phyloP scores from a whole-genome alignment of 2,113 vertebrate species.

The Solea solea region DNA sequence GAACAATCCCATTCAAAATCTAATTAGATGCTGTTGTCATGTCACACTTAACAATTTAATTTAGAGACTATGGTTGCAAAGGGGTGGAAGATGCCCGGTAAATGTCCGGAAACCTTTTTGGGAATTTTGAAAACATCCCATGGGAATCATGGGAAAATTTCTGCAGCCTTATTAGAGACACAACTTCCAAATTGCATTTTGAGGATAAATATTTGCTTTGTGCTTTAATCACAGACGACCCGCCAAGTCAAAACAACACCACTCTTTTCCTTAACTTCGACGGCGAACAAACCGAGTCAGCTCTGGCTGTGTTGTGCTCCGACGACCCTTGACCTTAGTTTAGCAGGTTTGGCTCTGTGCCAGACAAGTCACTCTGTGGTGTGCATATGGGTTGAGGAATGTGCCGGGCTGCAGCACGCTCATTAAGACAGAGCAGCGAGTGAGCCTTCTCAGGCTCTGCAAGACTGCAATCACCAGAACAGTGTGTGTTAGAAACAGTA shows the following conservation, averaged over 20 bases:
- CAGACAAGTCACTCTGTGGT: constrained; percentile 56
- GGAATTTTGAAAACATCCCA: too few relatives aligned
- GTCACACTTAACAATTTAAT: constrained; percentile 7
- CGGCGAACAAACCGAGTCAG: constrained; percentile 1
- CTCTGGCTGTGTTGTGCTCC: constrained; percentile 32
- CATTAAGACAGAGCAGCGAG: constrained; percentile 71
- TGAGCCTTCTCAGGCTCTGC: constrained; percentile 47
- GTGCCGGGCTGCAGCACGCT: constrained; percentile 57
- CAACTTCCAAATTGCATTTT: neutral
- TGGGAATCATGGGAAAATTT: too few relatives aligned
- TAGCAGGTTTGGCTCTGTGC: constrained; percentile 49
- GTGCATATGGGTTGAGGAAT: constrained; percentile 60
- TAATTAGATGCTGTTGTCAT: too few relatives aligned
- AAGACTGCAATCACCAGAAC: constrained; percentile 42
- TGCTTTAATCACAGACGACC: neutral
- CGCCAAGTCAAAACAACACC: constrained; percentile 26
- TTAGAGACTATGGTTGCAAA: neutral
- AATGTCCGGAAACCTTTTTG: too few relatives aligned
- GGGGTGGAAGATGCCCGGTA: too few relatives aligned
- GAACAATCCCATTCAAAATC: neutral
- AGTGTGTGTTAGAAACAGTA: neutral
- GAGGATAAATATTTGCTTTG: neutral
- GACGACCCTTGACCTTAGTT: constrained; percentile 63
- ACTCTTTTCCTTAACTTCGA: constrained; percentile 28
- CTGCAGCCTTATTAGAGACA: neutral